Evolutionary conservation across 2,113 vertebrate genomes (phyloP).

Genomic region (Phalacrocorax pelagicus): DNA sequence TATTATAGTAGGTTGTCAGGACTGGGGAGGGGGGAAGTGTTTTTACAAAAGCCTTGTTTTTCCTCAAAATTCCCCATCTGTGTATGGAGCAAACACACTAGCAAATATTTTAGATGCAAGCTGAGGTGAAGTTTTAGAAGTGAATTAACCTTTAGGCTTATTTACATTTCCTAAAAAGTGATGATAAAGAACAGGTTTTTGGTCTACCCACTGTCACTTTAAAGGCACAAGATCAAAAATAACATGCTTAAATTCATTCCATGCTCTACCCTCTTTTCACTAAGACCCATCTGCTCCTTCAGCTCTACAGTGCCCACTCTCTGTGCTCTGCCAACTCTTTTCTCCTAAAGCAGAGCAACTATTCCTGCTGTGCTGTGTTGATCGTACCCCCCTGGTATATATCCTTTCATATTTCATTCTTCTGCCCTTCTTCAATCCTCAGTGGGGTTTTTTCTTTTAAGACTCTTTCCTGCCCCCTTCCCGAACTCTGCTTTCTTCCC

Average conservation of each 20-base stretch:
- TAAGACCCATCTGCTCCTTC: constrained; percentile 52
- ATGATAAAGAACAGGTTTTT: constrained; percentile 46
- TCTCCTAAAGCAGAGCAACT: background rate
- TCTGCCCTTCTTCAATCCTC: background rate
- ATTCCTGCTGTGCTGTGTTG: background rate
- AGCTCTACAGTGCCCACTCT: constrained; percentile 29
- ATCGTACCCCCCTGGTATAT: background rate
- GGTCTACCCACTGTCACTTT: constrained; percentile 28
- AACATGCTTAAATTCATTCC: constrained; percentile 1
- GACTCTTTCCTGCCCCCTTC: background rate
- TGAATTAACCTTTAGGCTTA: constrained; percentile 7
- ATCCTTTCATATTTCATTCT: background rate
- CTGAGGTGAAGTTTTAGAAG: background rate
- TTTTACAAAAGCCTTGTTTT: background rate
- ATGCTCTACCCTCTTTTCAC: background rate
- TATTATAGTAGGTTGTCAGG: background rate
- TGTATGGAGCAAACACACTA: background rate
- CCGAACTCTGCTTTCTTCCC: background rate
- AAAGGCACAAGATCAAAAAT: constrained; percentile 45
- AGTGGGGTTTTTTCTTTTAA: background rate
- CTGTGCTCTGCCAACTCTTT: constrained; percentile 28
- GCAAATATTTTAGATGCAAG: background rate
- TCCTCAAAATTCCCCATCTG: background rate
- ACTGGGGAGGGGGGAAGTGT: background rate
- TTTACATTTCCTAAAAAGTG: constrained; percentile 53